A percentile compares a stretch with the other conserved stretches of the same genome.
Evolutionary conservation across 2,797 vertebrate species (phyloP).

Genomic region (Sebastes itinus): DNA sequence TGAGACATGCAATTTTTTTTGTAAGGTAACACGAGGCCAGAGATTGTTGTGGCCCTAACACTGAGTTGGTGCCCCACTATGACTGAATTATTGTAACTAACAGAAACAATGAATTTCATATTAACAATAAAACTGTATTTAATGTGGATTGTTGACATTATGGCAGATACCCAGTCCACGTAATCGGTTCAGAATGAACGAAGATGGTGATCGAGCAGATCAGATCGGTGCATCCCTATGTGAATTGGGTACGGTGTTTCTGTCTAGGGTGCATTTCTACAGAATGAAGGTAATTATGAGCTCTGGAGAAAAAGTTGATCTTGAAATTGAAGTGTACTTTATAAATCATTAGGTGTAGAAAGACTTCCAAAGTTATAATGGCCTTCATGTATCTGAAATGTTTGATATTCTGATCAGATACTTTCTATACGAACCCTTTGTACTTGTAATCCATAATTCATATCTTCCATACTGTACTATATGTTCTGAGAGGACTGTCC

Average conservation of each 20-base stretch:
- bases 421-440: conserved; percentile 60
- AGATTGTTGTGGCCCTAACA: too few relatives aligned
- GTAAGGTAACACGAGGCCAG: too few relatives aligned
- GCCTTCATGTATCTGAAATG: conserved; percentile 38
- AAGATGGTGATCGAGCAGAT: not conserved
- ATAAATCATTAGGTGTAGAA: conserved; percentile 15
- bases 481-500: conserved; percentile 54
- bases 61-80: too few relatives aligned
- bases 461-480: conserved; percentile 44
- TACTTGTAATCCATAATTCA: conserved; percentile 73
- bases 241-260: not conserved
- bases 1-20: too few relatives aligned
- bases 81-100: too few relatives aligned
- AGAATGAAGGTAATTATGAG: not conserved
- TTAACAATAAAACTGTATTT: not conserved
- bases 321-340: conserved; percentile 1
- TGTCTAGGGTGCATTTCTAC: not conserved
- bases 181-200: not conserved
- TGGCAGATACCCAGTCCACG: not conserved
- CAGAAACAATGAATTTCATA: not conserved
- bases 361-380: conserved; percentile 2
- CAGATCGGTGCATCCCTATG: not conserved
- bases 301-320: not conserved
- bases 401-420: conserved; percentile 68
- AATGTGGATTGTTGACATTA: not conserved